Base-by-base conservation (phyloP, 64 coral and sea anemone genomes). In the Porites australiensis region DNA sequence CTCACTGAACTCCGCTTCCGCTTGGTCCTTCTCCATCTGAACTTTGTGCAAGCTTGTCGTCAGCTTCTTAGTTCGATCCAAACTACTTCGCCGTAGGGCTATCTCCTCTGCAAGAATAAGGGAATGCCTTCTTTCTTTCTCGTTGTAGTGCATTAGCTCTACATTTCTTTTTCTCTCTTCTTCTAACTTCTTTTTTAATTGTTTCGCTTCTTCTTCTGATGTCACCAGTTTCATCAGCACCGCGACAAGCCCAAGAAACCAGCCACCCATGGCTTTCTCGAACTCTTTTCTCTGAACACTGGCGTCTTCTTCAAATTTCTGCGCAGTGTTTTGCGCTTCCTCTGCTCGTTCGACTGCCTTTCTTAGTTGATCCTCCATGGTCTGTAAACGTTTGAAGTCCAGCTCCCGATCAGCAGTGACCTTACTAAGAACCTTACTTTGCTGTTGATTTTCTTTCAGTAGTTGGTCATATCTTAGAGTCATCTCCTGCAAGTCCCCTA, bases 401-500 rank as follows among this genome's bases (percentile, higher is more conserved):
- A 78, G 49, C 13, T 96, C 87, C 6, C 90, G 92, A 20, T 90
- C 95, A 64, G 60, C 86, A 2, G 20, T 67, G 2, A 92, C 58
- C 77, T 96, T 77, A 5, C 90, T 69, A 23, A 96, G 82, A 16
- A 19, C 49, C 44, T 85, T 90, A 9, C 64, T 80, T 9, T 90
- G 92, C 53, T 87, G 79, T 80, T 94, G 95, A 19, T 96, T 94
- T 7, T 73, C 86, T 64, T 96, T 96, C 6, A 96, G 19, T 0
- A 90, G 72, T 59, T 96, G 90, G 16, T 93, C 82, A 20, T 96
- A 88, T 59, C 91, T 87, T 48, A 96, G 86, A 5, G 87, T 90
- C 77, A 96, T 87, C 27, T 96, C 95, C 72, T 96, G 95, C 16
- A 96, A 81, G 57, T 93, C 95, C 19, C 79, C 54, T 18, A 89